Conservation (phyloP, 2,888 invertebrate genomes). For the Rhamphomyia laevipes region DNA sequence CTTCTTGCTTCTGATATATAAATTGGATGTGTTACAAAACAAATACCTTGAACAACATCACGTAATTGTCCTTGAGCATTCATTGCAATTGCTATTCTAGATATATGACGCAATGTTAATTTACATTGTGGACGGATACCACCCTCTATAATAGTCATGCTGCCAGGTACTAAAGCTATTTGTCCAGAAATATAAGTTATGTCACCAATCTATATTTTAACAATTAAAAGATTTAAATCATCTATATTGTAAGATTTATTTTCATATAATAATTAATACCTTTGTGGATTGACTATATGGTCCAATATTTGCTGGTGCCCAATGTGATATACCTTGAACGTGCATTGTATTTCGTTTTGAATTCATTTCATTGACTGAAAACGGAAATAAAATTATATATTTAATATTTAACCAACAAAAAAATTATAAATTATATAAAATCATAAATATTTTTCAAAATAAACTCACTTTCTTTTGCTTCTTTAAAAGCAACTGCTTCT, state of each 20-base stretch:
- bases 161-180: slow-evolving; percentile 79
- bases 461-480: slow-evolving; percentile 25
- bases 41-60: slow-evolving; percentile 78
- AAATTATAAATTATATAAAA: background rate
- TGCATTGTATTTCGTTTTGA: slow-evolving; percentile 69
- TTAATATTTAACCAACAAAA: no score
- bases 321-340: slow-evolving; percentile 90
- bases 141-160: slow-evolving; percentile 59
- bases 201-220: slow-evolving; percentile 54
- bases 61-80: slow-evolving; percentile 65
- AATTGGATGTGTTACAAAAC: slow-evolving; percentile 66
- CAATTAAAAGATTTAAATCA: background rate
- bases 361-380: slow-evolving; percentile 13
- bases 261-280: slow-evolving; percentile 37
- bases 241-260: background rate
- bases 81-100: slow-evolving; percentile 69
- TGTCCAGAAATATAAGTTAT: slow-evolving; percentile 83
- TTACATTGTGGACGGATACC: slow-evolving; percentile 73
- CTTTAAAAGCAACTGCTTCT: slow-evolving; percentile 56
- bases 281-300: slow-evolving; percentile 89
- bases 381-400: slow-evolving; percentile 15
- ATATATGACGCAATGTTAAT: slow-evolving; percentile 71
- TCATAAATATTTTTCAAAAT: slow-evolving; percentile 3
- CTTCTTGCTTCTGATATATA: slow-evolving; percentile 63
- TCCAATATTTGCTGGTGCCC: slow-evolving; percentile 97